Conservation (phyloP, 2,797 vertebrate species). For the Thripadectes ignobilis region DNA sequence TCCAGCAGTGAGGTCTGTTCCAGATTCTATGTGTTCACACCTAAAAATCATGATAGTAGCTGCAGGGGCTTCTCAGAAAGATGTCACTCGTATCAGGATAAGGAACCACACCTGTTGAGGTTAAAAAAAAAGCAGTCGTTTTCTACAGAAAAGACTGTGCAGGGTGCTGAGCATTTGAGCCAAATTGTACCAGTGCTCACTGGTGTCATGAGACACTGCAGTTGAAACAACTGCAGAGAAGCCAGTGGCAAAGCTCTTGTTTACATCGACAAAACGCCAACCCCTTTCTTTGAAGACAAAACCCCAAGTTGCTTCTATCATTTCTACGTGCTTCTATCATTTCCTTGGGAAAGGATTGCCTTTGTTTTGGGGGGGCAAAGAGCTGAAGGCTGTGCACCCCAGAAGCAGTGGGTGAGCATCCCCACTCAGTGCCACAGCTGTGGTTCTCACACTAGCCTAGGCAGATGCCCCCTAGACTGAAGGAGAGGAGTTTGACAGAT, state of each 20-base stretch:
- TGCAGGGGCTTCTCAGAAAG: not conserved
- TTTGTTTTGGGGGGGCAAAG: not conserved
- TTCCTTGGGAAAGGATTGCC: not conserved
- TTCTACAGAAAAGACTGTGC: not conserved
- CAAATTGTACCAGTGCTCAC: not conserved
- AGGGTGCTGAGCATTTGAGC: not conserved
- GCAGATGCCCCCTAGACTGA: not conserved
- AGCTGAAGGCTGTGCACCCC: not conserved
- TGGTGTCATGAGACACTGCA: not conserved
- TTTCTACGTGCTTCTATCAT: not conserved
- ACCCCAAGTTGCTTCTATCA: not conserved
- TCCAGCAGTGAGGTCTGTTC: fast-evolving
- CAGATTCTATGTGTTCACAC: not conserved
- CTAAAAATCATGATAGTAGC: not conserved
- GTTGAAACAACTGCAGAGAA: not conserved
- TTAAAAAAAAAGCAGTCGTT: not conserved
- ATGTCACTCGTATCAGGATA: not conserved
- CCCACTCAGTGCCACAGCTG: not conserved
- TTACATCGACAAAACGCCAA: not conserved
- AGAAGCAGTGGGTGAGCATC: not conserved
- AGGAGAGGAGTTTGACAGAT: not conserved
- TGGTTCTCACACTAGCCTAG: fast-evolving
- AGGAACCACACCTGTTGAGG: not conserved
- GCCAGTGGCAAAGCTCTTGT: not conserved
- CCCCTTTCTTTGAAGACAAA: not conserved